phyloP scores from a whole-genome alignment of 1,140 invertebrate species.

The Araneus ventricosus region DNA sequence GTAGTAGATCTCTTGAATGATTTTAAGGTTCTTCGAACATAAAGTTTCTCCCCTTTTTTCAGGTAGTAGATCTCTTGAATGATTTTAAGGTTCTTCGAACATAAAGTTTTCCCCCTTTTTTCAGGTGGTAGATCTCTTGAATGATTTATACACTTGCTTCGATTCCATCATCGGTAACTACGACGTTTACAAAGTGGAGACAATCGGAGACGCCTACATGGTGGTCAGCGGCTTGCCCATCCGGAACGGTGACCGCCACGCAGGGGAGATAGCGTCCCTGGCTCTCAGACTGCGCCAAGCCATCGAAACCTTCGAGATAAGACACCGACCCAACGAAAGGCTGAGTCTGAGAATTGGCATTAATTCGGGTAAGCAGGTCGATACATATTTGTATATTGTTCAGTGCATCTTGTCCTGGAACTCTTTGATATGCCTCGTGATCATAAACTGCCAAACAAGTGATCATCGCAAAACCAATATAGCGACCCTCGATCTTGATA shows the following conservation, averaged over 20 bases:
- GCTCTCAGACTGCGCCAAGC: constrained; percentile 87
- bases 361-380: constrained; percentile 81
- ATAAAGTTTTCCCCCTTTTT: constrained; percentile 25
- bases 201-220: constrained; percentile 87
- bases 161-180: constrained; percentile 89
- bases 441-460: no score
- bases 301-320: constrained; percentile 88
- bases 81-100: no score
- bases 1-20: no score
- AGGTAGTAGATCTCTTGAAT: no score
- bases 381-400: no score
- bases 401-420: no score
- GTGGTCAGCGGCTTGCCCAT: constrained; percentile 86
- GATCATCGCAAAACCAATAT: no score
- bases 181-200: constrained; percentile 88
- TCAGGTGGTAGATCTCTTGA: constrained; percentile 88
- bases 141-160: constrained; percentile 89
- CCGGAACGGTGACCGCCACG: constrained; percentile 85
- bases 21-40: no score
- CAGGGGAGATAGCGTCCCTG: constrained; percentile 90
- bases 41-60: no score
- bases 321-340: constrained; percentile 85
- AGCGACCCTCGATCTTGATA: no score
- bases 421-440: no score
- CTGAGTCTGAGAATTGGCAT: constrained; percentile 88